Base-by-base conservation (phyloP, 2,797 vertebrate genomes). In the Xiphorhynchus erythropygius region DNA sequence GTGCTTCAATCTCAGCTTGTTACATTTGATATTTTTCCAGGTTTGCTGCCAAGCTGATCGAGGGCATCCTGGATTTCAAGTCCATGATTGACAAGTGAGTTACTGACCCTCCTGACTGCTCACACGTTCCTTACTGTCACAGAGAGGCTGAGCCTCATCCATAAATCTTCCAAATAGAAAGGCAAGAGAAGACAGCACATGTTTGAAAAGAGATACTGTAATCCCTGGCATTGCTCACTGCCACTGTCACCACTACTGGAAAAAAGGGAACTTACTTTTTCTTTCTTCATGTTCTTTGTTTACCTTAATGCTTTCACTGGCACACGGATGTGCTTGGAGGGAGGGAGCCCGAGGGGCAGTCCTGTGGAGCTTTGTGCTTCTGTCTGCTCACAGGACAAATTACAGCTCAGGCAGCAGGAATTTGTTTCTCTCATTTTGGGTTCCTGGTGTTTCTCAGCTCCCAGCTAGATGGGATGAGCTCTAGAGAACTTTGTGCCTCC, bases 41-140 rank as follows among this genome's bases (percentile, higher is more conserved):
- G 96, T 99, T 99, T 97, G 99, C 99, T 90, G 99, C 99, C 86
- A 99, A 98, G 97, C 96, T 99, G 95, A 99, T 99, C 3, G 98
- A 99, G 79, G 99, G 99, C 8, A 98, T 99, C 95, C 97, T 99
- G 98, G 98, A 99, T 96, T 99, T 99, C 97, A 99, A 99, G 97
- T 89, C 96, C 68, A 98, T 99, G 99, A 98, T 99, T 97, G 99
- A 99, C 98, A 98, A 97, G 99, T 99, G 95, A 99, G 99, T 98
- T 63, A 42, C 32, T 12, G 33, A 42, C 75, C 42, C 59, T 71
- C 63, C 60, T 56, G 84, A 49, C 39, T 73, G 18, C 50, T 79
- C 39, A 18, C 4, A 4, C n/a, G 3, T 83, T 83, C 71, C 67
- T 88, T 60, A 22, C 46, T 49, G 39, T 55, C 39, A 56, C 1